Percentiles rank a stretch among this genome's conserved stretches.
Conservation (phyloP, 2,888 invertebrate genomes). For the Drosophila neutralis region DNA sequence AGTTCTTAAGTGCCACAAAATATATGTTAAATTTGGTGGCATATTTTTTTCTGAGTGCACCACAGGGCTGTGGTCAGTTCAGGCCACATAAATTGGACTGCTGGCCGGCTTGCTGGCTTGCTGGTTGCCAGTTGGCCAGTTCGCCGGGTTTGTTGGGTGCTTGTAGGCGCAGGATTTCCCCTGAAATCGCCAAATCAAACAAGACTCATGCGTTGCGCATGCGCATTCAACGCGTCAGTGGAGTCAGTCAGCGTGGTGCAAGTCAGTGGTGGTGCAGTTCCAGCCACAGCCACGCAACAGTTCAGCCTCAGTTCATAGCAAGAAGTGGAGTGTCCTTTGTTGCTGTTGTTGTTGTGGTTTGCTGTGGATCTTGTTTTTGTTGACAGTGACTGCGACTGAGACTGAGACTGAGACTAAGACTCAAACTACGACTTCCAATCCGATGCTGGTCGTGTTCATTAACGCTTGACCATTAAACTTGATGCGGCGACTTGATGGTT, state of each 20-base stretch:
- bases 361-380: slow-evolving; percentile 11
- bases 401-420: background rate
- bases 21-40: background rate
- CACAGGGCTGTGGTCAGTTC: slow-evolving; percentile 15
- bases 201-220: slow-evolving; percentile 82
- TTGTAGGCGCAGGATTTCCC: slow-evolving; percentile 59
- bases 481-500: slow-evolving; percentile 60
- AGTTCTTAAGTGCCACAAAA: background rate
- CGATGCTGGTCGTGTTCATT: slow-evolving; percentile 80
- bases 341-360: slow-evolving; percentile 13
- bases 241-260: slow-evolving; percentile 18
- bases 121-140: background rate
- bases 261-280: background rate
- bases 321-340: slow-evolving; percentile 38
- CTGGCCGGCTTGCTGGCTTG: background rate
- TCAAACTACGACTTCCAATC: slow-evolving; percentile 29
- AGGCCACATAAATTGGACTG: slow-evolving; percentile 59
- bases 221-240: slow-evolving; percentile 63
- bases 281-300: slow-evolving; percentile 10
- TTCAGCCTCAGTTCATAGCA: slow-evolving; percentile 20
- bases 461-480: slow-evolving; percentile 83
- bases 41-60: slow-evolving; percentile 11
- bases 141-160: slow-evolving; percentile 19
- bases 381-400: background rate
- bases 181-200: slow-evolving; percentile 83